These are phyloP conservation scores for Microtus oregoni DNA, from an alignment of 2,113 vertebrate genomes.

Conservation along the genomic window DNA sequence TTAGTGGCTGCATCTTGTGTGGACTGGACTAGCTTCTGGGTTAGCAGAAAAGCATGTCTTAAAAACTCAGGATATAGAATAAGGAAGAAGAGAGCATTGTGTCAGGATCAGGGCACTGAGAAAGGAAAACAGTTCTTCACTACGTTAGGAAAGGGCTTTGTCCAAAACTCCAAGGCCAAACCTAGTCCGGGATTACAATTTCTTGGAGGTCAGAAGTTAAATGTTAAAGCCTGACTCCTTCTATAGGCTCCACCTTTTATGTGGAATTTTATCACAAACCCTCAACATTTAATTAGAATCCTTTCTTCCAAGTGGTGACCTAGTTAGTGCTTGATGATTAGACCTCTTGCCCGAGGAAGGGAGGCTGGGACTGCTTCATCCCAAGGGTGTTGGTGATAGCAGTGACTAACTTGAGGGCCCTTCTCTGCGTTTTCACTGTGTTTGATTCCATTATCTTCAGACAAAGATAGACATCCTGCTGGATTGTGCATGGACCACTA, in stretches of 20 bases:
- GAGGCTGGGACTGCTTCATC: background rate
- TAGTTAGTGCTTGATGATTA: accelerated
- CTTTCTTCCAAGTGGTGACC: background rate
- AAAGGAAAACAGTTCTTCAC: background rate
- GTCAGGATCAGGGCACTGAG: background rate
- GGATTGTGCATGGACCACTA: background rate
- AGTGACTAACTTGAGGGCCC: background rate
- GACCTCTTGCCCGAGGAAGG: background rate
- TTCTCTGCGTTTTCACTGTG: accelerated
- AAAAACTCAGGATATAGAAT: background rate
- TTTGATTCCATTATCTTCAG: background rate
- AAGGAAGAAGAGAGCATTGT: background rate
- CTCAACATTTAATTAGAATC: accelerated
- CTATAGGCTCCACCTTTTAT: background rate
- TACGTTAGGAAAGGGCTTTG: background rate
- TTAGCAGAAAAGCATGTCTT: background rate
- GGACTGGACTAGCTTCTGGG: background rate
- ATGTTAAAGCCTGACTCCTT: background rate
- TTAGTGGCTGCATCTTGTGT: background rate
- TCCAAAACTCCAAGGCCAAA: background rate
- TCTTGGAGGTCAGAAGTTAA: accelerated
- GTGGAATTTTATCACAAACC: background rate
- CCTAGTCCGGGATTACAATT: background rate
- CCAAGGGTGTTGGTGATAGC: accelerated
- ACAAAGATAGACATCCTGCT: background rate